Base-by-base conservation (phyloP, 2,797 vertebrate species). In the Manis crassicaudata region DNA sequence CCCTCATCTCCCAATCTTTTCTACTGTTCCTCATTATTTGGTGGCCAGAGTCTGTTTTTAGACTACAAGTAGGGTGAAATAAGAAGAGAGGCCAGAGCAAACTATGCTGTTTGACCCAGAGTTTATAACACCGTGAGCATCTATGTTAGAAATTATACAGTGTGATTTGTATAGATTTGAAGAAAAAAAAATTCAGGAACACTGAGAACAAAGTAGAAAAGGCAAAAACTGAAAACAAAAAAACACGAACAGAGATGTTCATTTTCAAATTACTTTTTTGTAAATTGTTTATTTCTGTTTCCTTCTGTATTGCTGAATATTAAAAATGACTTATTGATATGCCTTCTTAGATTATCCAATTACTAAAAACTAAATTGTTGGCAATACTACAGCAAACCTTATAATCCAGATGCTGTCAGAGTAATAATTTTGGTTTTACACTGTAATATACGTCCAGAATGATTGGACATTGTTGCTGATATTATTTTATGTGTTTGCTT, bases 301-400 rank as follows among this genome's bases (percentile, higher is more conserved):
- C 50, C 18, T 63, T 23, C 7, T 70, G 8, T 29, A 18, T 37
- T 62, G 9, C 2, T 86, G 52, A 92, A 68, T 50, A 92, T 92
- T 67, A 86, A 95, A 92, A 92, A 58, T 84, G 12, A 89, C 29
- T 96, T 86, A 58, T 29, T 92, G 75, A 87, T 80, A 94, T 83
- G 81, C 7, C 17, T 76, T 87, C 60, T 70, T 88, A 62, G 37
- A 7, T 23, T 91, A 82, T 63, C 21, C 92, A 18, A 94, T 92
- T 96, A 77, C 20, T 88, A 56, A 79, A 89, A 93, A 58, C 9
- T 58, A 88, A 67, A 56, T 58, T 60, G 13, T 89, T 94, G 70
- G 37, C 10, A 88, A 60, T 90, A 54, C 65, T 93, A 25, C 43
- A 89, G 23, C 27, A 75, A 46, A 58, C 35, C 43, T 87, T 86